phyloP scores from a whole-genome alignment of 23 tunicate genomes.

The Corella eumyota region DNA sequence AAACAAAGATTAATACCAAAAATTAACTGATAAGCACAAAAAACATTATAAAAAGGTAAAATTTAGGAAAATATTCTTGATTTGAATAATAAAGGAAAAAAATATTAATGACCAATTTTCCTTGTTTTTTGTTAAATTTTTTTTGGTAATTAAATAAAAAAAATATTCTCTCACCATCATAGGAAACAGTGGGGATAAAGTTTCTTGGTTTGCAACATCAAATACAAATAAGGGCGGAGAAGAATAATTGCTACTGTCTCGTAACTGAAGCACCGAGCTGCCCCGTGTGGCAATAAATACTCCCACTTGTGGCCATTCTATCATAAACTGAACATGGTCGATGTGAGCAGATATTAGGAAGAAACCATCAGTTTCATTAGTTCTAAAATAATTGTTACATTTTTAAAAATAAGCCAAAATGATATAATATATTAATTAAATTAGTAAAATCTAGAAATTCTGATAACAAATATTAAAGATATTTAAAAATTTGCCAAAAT shows the following conservation, averaged over 20 bases:
- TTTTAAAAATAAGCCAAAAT: not conserved
- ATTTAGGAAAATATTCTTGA: too few relatives aligned
- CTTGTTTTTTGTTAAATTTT: too few relatives aligned
- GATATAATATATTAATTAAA: too few relatives aligned
- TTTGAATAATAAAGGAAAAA: too few relatives aligned
- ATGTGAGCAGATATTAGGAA: conserved; percentile 41
- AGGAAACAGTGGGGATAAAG: conserved; percentile 25
- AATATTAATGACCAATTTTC: too few relatives aligned
- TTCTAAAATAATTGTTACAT: conserved; percentile 24
- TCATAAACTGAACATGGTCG: conserved; percentile 38
- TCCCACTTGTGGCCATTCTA: not conserved
- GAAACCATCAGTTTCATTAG: conserved; percentile 62
- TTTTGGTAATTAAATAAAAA: too few relatives aligned
- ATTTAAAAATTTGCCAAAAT: too few relatives aligned
- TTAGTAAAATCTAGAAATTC: too few relatives aligned
- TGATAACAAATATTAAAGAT: too few relatives aligned
- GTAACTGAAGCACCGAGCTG: conserved; percentile 35
- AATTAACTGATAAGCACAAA: too few relatives aligned
- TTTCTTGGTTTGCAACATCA: conserved; percentile 20
- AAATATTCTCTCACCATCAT: conserved; percentile 75
- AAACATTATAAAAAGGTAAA: too few relatives aligned
- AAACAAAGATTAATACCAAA: too few relatives aligned
- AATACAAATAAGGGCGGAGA: conserved; percentile 46
- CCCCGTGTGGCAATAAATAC: conserved; percentile 37
- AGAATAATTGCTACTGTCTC: conserved; percentile 13